Base-by-base conservation (phyloP, 1,140 invertebrate genomes). In the Calliopsis andreniformis region DNA sequence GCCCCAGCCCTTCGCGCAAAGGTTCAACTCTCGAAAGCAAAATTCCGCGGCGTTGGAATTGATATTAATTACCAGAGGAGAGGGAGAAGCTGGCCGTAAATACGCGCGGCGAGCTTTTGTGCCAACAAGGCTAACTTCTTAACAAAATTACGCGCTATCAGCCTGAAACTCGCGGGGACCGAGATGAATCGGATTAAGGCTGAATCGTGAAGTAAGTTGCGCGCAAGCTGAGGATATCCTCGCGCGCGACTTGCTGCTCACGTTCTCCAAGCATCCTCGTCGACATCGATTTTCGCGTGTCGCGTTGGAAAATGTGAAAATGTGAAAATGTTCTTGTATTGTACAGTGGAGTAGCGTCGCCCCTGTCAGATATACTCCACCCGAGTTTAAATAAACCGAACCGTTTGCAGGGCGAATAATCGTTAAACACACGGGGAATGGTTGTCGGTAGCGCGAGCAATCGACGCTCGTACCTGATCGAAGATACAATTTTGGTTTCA, bases 181-280 rank as follows among this genome's bases (percentile, higher is more conserved):
- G 61, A 73, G 45, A 55, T 18, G 70, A 73, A 73, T 64, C 61
- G 70, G 47, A 55, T 73, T 73, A 73, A 18, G 47, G n/a, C 28
- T n/a, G 61, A 64, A 55, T 64, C 35, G 59, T 35, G 68, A 16
- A 42, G 8, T 14, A 20, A n/a, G n/a, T n/a, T n/a, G n/a, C n/a
- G n/a, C n/a, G n/a, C n/a, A n/a, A n/a, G n/a, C n/a, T n/a, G n/a
- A n/a, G n/a, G n/a, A n/a, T n/a, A n/a, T n/a, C n/a, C n/a, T n/a
- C n/a, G n/a, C n/a, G n/a, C n/a, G n/a, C n/a, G n/a, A n/a, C n/a
- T n/a, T n/a, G n/a, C n/a, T n/a, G n/a, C n/a, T n/a, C n/a, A n/a
- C n/a, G n/a, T n/a, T n/a, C n/a, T n/a, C n/a, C n/a, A n/a, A n/a
- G n/a, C n/a, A n/a, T n/a, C n/a, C n/a, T n/a, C n/a, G n/a, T n/a